A percentile compares a stretch with the other conserved stretches of the same genome.
Conservation (phyloP, 2,888 invertebrate genomes). For the Apamea crenata region DNA sequence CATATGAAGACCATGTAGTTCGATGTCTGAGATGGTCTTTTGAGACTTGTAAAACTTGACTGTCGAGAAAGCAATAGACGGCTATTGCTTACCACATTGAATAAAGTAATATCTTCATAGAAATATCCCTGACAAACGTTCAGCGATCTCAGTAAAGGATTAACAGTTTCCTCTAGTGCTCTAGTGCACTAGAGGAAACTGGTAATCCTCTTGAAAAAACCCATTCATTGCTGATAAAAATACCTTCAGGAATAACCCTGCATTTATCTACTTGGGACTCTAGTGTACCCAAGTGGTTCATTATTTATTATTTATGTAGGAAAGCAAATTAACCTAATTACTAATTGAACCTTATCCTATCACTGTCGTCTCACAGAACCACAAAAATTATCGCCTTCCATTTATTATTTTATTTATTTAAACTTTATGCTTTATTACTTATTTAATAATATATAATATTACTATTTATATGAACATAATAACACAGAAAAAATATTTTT, state of each 20-base stretch:
- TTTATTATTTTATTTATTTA: neutral
- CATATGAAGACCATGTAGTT: too few species aligned
- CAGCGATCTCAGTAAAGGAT: neutral
- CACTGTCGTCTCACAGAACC: neutral
- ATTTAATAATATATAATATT: neutral
- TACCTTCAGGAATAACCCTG: neutral
- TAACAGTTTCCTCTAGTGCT: too few species aligned
- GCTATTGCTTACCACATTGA: neutral
- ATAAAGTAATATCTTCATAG: neutral
- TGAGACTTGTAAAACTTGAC: too few species aligned
- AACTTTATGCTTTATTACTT: too few species aligned
- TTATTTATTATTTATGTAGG: neutral
- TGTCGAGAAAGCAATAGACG: neutral
- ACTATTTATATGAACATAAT: neutral
- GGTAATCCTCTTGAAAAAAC: neutral
- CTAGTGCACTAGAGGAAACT: neutral
- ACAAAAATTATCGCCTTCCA: neutral
- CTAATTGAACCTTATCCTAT: neutral
- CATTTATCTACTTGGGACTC: neutral
- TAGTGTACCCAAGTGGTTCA: neutral
- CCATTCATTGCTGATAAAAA: neutral
- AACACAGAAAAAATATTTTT: conserved; percentile 1
- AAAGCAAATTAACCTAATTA: neutral
- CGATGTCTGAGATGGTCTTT: too few species aligned
- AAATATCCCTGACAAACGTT: neutral